These are phyloP conservation scores for Drosophila willistoni DNA, from an alignment of 1,140 invertebrate genomes.

Conservation along the genomic window DNA sequence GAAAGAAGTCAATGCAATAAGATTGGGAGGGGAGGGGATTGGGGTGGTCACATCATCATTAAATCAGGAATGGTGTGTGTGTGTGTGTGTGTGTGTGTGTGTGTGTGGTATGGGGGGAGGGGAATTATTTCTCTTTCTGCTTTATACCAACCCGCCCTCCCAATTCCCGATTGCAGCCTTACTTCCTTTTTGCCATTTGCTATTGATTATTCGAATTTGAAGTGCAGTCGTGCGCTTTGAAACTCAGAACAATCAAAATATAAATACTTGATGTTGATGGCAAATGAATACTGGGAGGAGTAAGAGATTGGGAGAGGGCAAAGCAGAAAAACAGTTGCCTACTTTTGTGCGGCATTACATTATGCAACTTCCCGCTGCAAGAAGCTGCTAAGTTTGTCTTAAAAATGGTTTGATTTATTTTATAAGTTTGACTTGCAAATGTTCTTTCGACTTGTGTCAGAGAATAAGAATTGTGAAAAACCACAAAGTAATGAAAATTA, in stretches of 20 bases:
- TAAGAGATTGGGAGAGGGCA: background rate
- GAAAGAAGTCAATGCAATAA: constrained; percentile 14
- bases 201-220: constrained; percentile 64
- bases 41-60: constrained; percentile 9
- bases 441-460: background rate
- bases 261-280: constrained; percentile 22
- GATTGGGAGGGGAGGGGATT: background rate
- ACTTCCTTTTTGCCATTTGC: background rate
- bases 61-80: background rate
- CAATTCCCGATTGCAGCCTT: too few relatives aligned
- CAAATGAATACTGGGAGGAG: background rate
- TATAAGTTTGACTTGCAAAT: background rate
- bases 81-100: too few relatives aligned
- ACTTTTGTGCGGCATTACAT: constrained; percentile 7
- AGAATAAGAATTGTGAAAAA: background rate
- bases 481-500: background rate
- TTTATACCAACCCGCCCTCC: background rate
- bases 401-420: background rate
- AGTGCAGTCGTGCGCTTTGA: constrained; percentile 53
- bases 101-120: too few relatives aligned
- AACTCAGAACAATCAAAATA: constrained; percentile 45
- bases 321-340: constrained; percentile 1
- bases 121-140: too few relatives aligned
- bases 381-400: background rate
- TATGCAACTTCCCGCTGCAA: background rate